Base-by-base conservation (phyloP, 2,888 invertebrate species). In the Thymelicus acteon region DNA sequence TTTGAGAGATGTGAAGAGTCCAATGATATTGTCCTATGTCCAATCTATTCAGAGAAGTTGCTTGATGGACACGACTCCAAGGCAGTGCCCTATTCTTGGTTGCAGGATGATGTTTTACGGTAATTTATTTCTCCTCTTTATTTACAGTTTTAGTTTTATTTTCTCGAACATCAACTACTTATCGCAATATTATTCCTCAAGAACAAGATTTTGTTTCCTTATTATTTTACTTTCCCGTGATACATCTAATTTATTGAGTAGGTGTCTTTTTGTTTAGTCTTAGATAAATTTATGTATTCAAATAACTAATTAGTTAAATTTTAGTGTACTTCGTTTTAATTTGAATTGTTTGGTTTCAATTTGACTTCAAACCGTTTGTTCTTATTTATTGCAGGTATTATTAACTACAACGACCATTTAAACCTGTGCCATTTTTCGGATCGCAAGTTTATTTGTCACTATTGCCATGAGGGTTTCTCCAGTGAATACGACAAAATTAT, bases 381-480 rank as follows among this genome's bases (percentile, higher is more conserved):
- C 31, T 48, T 49, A 54, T 71, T n/a, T 4, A 68, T 80, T 78
- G 0, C 81, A 93, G 93, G 93, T 0, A 92, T 93, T 62, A 92
- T 93, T 49, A 93, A 92, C 76, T 93, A 93, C 83, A 93, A 93
- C 67, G 92, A 93, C 63, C 93, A 93, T 31, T 77, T 93, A 0
- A 92, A 92, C 73, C 79, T 92, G 0, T 87, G 87, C 71, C 93
- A 93, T 72, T 93, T 92, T 71, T 72, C 81, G 0, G 87, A 88
- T 0, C 84, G 87, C 7, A 88, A 86, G 64, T 83, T 71, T 75
- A 71, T 84, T 66, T 93, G 93, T 61, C 88, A 88, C 69, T 93
- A 91, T 76, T 93, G 93, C 75, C 93, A 93, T 74, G 92, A 92
- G 57, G 93, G 93, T 0, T 93, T 92, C 64, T 81, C 85, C 5